Evolutionary conservation across 2,888 invertebrate species (phyloP), one percentile per base, ranked within the genome.

Genomic region (Terebella lapidaria): DNA sequence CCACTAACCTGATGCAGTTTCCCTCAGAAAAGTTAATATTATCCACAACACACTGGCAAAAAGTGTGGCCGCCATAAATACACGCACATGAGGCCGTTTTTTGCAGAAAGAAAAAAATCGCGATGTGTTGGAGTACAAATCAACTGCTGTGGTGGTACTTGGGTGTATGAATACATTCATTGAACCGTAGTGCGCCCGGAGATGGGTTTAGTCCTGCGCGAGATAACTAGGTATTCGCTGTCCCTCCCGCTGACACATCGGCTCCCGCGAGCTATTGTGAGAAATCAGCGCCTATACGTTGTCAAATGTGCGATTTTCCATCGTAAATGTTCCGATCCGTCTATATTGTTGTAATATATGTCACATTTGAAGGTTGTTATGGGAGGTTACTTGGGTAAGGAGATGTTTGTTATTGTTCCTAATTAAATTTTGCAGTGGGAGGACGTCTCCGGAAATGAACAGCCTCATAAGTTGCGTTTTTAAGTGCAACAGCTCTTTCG

Each of bases 151-250:
- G n/a, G 55, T 20, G 55, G 30, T n/a, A n/a, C n/a, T n/a, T 35
- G 4, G 20, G 55, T 35, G 55, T 55, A 55, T 55, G 55, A 55
- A 55, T 55, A 55, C 55, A 55, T 55, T 10, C 55, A 55, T 35
- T 55, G 55, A 55, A 55, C 55, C 55, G 55, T 55, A 29, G 55
- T 55, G 26, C 55, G 5, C 18, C 55, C 10, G 4, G 18, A 20
- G 22, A 55, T 55, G 22, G 18, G 29, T 55, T 55, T 55, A 55
- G 24, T 24, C 29, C 26, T 55, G 55, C 55, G 55, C 55, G 5
- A 27, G 53, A 24, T 53, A 10, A 25, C 26, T 10, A 5, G 10
- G 22, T 22, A 24, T 10, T 20, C 18, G 49, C 5, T 18, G 5
- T 5, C 49, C 22, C 10, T 20, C 49, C 49, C 49, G 5, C 49